A percentile compares a stretch with the other conserved stretches of the same genome.
phyloP scores from a whole-genome alignment of 2,113 vertebrate genomes.

The Anthoscopus minutus region DNA sequence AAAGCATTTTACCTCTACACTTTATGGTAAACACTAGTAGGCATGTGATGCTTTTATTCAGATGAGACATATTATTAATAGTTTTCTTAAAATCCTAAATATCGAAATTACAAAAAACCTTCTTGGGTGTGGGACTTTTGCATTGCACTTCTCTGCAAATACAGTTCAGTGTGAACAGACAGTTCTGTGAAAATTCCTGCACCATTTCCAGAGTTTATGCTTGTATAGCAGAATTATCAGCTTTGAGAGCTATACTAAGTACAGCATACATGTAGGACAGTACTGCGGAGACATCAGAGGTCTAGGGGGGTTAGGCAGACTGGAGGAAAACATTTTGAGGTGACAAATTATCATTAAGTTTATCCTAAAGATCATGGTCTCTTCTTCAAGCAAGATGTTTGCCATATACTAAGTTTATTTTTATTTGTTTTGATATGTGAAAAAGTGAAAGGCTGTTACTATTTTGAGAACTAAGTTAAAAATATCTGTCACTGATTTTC shows the following conservation, averaged over 20 bases:
- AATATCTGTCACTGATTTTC: background rate
- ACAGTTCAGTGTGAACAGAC: background rate
- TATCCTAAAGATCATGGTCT: background rate
- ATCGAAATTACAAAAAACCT: background rate
- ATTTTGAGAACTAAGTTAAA: background rate
- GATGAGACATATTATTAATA: background rate
- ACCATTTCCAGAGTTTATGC: background rate
- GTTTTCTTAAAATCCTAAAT: background rate
- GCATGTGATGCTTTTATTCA: background rate
- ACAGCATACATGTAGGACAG: background rate
- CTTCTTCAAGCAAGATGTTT: background rate
- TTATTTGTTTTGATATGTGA: background rate
- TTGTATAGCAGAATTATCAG: background rate
- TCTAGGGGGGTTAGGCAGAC: background rate
- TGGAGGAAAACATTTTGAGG: background rate
- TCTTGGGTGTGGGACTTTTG: background rate
- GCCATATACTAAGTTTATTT: background rate
- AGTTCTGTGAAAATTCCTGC: background rate
- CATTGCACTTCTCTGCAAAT: background rate
- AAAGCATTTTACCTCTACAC: background rate
- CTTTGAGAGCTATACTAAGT: background rate
- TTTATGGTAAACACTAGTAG: background rate
- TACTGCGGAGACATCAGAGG: background rate
- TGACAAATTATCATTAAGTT: background rate
- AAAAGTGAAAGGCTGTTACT: background rate